phyloP scores from a whole-genome alignment of 2,113 vertebrate genomes.

The Thamnophis sirtalis region DNA sequence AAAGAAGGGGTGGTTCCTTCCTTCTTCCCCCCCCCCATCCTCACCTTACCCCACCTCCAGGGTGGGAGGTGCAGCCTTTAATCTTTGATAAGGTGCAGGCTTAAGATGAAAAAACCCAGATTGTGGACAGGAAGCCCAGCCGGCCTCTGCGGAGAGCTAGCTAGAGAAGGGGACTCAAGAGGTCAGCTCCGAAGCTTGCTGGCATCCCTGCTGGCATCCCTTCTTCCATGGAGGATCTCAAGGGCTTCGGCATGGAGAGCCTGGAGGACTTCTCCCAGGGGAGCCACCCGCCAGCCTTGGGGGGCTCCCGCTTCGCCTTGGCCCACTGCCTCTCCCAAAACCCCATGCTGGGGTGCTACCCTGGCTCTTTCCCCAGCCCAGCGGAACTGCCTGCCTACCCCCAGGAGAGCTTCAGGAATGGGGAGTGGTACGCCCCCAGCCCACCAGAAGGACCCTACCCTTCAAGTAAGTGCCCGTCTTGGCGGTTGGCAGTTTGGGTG shows the following conservation, averaged over 20 bases:
- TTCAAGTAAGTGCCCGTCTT: slow-evolving; percentile 22
- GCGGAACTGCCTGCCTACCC: slow-evolving; percentile 37
- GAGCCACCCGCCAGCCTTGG: slow-evolving; percentile 23
- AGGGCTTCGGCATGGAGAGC: slow-evolving; percentile 9
- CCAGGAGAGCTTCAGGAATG: slow-evolving; percentile 29
- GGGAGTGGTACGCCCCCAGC: slow-evolving; percentile 28
- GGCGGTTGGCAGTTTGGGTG: not conserved
- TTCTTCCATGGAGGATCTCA: slow-evolving; percentile 18
- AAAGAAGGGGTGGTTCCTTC: not conserved
- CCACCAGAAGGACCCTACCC: slow-evolving; percentile 30
- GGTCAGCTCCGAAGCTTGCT: no score
- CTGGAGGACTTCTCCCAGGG: slow-evolving; percentile 35
- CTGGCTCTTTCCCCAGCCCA: slow-evolving; percentile 11
- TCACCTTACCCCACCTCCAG: not conserved
- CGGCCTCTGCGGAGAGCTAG: not conserved
- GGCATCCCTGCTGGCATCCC: not conserved
- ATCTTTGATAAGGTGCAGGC: slow-evolving; percentile 41
- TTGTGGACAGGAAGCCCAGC: not conserved
- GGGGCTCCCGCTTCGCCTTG: slow-evolving; percentile 25
- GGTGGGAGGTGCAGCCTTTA: slow-evolving; percentile 15
- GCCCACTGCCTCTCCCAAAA: slow-evolving; percentile 39
- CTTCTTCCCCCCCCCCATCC: not conserved
- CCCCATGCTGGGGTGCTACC: slow-evolving; percentile 26
- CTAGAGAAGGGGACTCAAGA: not conserved
- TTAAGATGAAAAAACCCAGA: slow-evolving; percentile 10